phyloP scores from a whole-genome alignment of 2,113 vertebrate genomes.

The Nasalis larvatus region DNA sequence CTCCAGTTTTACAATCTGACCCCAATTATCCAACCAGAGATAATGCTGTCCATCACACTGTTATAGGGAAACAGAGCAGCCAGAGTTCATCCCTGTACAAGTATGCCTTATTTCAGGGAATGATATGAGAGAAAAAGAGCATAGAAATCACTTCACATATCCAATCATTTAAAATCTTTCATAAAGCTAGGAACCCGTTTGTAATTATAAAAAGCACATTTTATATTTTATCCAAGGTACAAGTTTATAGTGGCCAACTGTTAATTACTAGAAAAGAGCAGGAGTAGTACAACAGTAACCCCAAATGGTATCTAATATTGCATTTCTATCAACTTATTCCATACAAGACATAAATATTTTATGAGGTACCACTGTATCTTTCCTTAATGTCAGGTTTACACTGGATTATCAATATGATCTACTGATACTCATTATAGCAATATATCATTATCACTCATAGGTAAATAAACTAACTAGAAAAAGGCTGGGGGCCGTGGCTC shows the following conservation, averaged over 20 bases:
- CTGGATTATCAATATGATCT: not conserved
- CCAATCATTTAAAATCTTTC: not conserved
- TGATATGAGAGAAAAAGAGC: not conserved
- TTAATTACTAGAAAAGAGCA: not conserved
- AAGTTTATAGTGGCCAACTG: not conserved
- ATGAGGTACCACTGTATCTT: not conserved
- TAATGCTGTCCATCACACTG: not conserved
- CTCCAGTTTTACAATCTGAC: not conserved
- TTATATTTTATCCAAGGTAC: not conserved
- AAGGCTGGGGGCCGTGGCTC: no score
- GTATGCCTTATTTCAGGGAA: not conserved
- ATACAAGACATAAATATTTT: not conserved
- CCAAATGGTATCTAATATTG: not conserved
- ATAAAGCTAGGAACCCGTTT: not conserved
- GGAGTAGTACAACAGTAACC: not conserved
- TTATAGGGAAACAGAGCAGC: not conserved
- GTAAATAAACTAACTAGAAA: not conserved
- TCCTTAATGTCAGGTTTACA: not conserved
- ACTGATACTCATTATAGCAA: not conserved
- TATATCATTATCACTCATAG: not conserved
- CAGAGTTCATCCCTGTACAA: not conserved
- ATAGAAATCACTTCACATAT: not conserved
- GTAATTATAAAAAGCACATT: not conserved
- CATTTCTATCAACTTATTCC: not conserved
- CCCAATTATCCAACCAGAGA: not conserved